Base-by-base conservation (phyloP, 2,113 vertebrate genomes). In the Sigmodon hispidus region DNA sequence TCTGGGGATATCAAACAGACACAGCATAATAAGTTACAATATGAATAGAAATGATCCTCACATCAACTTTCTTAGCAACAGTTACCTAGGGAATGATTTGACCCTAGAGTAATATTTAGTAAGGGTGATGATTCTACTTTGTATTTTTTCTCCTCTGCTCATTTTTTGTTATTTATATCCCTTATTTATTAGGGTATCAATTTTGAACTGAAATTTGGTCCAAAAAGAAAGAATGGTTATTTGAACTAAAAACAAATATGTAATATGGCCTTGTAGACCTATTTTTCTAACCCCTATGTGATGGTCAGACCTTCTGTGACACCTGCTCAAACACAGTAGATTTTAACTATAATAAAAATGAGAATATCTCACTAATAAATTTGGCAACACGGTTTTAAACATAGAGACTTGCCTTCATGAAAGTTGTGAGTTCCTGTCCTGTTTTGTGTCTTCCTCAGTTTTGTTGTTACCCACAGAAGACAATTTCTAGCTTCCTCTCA, bases 31-130 rank as follows among this genome's bases (percentile, higher is more conserved):
- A 70, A n/a, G 36, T 21, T 70, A n/a, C 69, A n/a, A n/a, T 40
- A 70, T n/a, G 5, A 40, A 3, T 10, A n/a, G 16, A 17, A 0
- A 19, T 21, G n/a, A n/a, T 8, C 6, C 67, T 21, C 19, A 21
- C n/a, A 70, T n/a, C 69, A 70, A n/a, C 83, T 40, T 70, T 76
- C 22, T 36, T 75, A 73, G 31, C 43, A 61, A 85, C 92, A 80
- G 43, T 31, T 93, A 36, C 12, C 34, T 43, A 50, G 7, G 15
- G n/a, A 90, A 85, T 6, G 0, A 8, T 80, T 94, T 43, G 21
- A 19, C 26, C 48, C 34, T 69, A 61, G 40, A 88, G 11, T 80
- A 59, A 36, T 70, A 84, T 95, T 87, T 94, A 94, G n/a, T 36
- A 80, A 63, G 43, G 31, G 5, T 9, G 0, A 52, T 9, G 0